These are phyloP conservation scores for Fulica atra DNA, from an alignment of 2,113 vertebrate species.

Conservation along the genomic window DNA sequence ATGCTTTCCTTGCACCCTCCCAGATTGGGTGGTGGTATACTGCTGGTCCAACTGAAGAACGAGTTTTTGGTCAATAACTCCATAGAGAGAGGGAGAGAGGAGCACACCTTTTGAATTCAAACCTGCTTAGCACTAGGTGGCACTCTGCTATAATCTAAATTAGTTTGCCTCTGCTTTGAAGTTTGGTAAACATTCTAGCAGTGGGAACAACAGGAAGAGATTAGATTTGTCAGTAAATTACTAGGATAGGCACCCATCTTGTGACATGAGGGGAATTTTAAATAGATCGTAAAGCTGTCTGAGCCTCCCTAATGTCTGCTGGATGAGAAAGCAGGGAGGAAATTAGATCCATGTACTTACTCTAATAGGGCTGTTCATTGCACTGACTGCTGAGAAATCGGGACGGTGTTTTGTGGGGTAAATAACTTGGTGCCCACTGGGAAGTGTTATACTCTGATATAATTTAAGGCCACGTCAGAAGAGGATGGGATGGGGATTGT, in stretches of 20 bases:
- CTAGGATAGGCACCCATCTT: background rate
- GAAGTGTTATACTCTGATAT: background rate
- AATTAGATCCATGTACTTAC: background rate
- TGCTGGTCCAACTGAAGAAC: background rate
- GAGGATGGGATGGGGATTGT: background rate
- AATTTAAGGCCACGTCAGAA: background rate
- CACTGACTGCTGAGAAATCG: background rate
- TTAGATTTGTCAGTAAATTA: background rate
- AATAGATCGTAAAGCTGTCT: background rate
- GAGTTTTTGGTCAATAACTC: background rate
- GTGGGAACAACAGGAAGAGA: background rate
- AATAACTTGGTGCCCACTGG: background rate
- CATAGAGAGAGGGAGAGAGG: background rate
- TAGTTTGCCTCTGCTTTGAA: background rate
- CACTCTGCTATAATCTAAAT: constrained; percentile 66
- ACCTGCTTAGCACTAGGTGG: constrained; percentile 65
- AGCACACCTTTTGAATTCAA: background rate
- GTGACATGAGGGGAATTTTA: background rate
- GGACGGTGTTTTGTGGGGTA: background rate
- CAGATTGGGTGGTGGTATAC: background rate
- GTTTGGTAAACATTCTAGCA: background rate
- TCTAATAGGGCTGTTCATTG: rapidly evolving
- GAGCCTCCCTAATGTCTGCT: background rate
- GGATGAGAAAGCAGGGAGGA: background rate
- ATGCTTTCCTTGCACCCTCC: background rate